Evolutionary conservation across 92 coral and sea anemone species (phyloP).

Genomic region (Pocillopora grandis): DNA sequence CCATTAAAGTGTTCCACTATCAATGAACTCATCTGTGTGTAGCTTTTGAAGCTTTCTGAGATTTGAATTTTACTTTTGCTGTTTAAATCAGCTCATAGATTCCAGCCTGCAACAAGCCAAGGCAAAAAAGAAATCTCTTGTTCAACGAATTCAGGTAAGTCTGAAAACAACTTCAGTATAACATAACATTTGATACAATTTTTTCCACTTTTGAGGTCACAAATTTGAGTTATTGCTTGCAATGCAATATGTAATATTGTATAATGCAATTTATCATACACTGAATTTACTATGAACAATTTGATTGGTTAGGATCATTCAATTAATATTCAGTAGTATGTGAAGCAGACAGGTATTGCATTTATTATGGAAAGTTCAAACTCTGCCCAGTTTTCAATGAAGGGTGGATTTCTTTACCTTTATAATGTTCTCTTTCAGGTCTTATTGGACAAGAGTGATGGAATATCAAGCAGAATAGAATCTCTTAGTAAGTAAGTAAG

Average conservation of each 20-base stretch:
- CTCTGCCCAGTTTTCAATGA: neutral
- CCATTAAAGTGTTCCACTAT: too few species aligned
- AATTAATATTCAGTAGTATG: too few species aligned
- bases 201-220: neutral
- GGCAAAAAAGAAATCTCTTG: slow-evolving; percentile 67
- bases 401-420: neutral
- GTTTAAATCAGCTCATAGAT: slow-evolving; percentile 49
- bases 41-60: neutral
- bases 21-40: too few species aligned
- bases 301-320: too few species aligned
- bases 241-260: too few species aligned
- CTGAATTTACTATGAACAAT: too few species aligned
- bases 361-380: too few species aligned
- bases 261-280: too few species aligned
- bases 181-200: neutral
- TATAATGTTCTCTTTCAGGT: slow-evolving; percentile 15
- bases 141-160: slow-evolving; percentile 70
- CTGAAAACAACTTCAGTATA: neutral
- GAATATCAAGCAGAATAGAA: slow-evolving; percentile 28
- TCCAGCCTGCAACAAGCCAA: slow-evolving; percentile 56
- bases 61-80: neutral
- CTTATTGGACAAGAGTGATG: slow-evolving; percentile 43
- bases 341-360: too few species aligned
- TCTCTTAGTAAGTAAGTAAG: too few species aligned
- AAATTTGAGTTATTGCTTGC: too few species aligned